These are phyloP conservation scores for Netelia fuscicornis DNA, from an alignment of 2,888 invertebrate species.

Conservation along the genomic window DNA sequence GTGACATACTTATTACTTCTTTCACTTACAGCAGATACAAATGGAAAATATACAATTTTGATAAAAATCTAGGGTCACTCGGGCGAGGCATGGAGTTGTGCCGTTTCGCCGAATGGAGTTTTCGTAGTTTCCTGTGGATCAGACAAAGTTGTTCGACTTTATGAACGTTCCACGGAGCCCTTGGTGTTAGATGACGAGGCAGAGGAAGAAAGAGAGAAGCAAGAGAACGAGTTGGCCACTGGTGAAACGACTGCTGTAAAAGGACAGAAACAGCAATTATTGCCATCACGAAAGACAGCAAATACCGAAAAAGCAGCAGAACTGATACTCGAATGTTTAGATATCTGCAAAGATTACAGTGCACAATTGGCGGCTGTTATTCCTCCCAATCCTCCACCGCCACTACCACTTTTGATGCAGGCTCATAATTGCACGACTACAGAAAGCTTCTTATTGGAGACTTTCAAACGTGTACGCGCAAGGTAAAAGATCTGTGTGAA, in stretches of 20 bases:
- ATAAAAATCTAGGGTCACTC: slow-evolving; percentile 89
- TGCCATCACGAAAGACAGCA: slow-evolving; percentile 95
- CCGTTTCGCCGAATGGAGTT: slow-evolving; percentile 93
- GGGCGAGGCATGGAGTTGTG: slow-evolving; percentile 91
- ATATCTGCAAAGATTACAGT: slow-evolving; percentile 89
- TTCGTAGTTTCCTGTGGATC: slow-evolving; percentile 93
- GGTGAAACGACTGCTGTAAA: slow-evolving; percentile 90
- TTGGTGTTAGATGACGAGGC: slow-evolving; percentile 96
- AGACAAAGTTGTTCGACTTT: slow-evolving; percentile 95
- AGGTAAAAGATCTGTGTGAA: slow-evolving; percentile 86
- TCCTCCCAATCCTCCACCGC: slow-evolving; percentile 86
- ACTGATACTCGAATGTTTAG: slow-evolving; percentile 95
- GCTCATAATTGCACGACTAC: slow-evolving; percentile 91
- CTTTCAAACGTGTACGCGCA: slow-evolving; percentile 91
- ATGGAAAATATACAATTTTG: background rate
- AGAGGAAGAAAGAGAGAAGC: slow-evolving; percentile 93
- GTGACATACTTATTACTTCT: background rate
- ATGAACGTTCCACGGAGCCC: slow-evolving; percentile 94
- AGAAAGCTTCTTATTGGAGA: slow-evolving; percentile 93
- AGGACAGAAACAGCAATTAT: slow-evolving; percentile 90
- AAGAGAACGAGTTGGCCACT: slow-evolving; percentile 90
- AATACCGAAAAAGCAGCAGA: slow-evolving; percentile 96
- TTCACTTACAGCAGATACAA: background rate
- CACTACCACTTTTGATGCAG: slow-evolving; percentile 92
- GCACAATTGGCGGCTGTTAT: slow-evolving; percentile 87